Evolutionary conservation across 2,797 vertebrate species (phyloP), one percentile per base, ranked within the genome.

Genomic region (Chloroceryle inda): DNA sequence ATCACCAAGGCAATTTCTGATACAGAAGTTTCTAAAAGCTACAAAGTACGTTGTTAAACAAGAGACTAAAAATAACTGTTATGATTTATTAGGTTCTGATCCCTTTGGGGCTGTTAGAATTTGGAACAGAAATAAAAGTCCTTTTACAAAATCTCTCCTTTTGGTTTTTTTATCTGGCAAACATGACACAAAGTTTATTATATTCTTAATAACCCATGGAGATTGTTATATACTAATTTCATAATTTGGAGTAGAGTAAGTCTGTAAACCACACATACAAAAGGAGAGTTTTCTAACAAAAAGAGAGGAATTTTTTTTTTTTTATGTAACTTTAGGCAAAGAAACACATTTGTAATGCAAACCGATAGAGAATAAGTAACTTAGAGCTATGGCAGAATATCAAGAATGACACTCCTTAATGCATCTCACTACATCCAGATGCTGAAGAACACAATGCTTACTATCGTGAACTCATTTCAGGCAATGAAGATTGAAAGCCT

Each of bases 381-480:
- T 95, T 78, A 96, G 94, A 94, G 80, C 89, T 92, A 73, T 52
- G 85, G 93, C 38, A 95, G 92, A 97, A 86, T 93, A 91, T 96
- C 59, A 91, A 58, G 91, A 84, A 89, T 71, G 63, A 85, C 89
- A 94, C 68, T 75, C 62, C 94, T 97, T 97, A 88, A 96, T 95
- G 94, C 52, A 91, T 95, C 45, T 91, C 87, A 95, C 93, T 95
- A 78, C 73, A 91, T 55, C 72, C 96, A 98, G 93, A 95, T 93
- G 95, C 67, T 85, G 52, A 82, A 83, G 55, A 76, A 91, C 63
- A 91, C 89, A 93, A 92, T 96, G 91, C 85, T 96, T 96, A 96
- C 84, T 83, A 96, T 81, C 64, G 67, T 53, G 53, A 73, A 79
- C 66, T 91, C 75, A 72, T 91, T 79, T 91, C 58, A 68, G 92